Conservation (phyloP, 2,113 vertebrate species). For the Rhadina sibilatrix region DNA sequence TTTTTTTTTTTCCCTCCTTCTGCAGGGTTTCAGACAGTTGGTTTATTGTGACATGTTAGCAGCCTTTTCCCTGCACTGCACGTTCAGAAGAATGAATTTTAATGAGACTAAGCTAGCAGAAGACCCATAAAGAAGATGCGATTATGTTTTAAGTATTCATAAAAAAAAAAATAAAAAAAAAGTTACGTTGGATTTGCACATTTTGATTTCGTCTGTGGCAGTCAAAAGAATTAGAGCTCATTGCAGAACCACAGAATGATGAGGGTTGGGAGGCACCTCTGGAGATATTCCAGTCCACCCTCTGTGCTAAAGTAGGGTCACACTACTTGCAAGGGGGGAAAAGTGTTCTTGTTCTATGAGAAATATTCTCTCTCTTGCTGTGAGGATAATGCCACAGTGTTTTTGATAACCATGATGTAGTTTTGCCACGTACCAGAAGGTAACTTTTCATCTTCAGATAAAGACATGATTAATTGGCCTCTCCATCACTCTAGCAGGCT, state of each 20-base stretch:
- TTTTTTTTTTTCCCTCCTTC: not conserved
- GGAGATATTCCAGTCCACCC: not conserved
- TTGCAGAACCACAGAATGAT: not conserved
- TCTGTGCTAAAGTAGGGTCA: not conserved
- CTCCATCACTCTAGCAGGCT: not conserved
- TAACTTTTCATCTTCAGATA: not conserved
- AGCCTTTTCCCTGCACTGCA: constrained; percentile 32
- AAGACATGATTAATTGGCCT: not conserved
- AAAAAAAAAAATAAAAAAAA: constrained; percentile 57
- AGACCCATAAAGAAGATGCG: constrained; percentile 62
- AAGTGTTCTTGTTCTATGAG: not conserved
- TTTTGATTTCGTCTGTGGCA: constrained; percentile 58
- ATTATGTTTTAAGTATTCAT: constrained; percentile 68
- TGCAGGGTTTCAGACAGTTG: constrained; percentile 57
- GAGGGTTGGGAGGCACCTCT: not conserved
- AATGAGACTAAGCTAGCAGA: constrained; percentile 60
- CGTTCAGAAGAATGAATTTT: constrained; percentile 55
- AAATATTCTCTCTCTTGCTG: not conserved
- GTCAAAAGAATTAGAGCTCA: not conserved
- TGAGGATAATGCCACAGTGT: not conserved
- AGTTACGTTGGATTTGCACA: constrained; percentile 50
- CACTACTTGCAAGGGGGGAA: not conserved
- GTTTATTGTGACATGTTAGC: constrained; percentile 68
- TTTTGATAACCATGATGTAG: not conserved
- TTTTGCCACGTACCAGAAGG: not conserved